Conservation (phyloP, 2,113 vertebrate genomes). For the Petrocephalus zakoni region DNA sequence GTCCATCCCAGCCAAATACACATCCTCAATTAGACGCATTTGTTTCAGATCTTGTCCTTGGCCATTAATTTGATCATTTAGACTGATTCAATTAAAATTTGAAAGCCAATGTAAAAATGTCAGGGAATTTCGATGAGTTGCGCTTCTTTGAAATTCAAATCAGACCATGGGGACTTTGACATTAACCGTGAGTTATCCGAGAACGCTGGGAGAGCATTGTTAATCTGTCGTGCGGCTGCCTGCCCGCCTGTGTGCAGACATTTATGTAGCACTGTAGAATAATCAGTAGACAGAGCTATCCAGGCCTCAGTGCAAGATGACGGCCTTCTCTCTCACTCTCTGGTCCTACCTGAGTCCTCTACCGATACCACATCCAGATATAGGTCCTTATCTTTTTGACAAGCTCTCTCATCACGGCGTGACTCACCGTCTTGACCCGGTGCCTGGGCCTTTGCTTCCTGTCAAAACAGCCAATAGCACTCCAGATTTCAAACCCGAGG, state of each 20-base stretch:
- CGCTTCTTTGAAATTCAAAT: neutral
- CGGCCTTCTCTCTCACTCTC: neutral
- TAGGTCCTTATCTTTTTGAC: neutral
- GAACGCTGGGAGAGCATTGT: neutral
- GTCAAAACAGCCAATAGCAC: neutral
- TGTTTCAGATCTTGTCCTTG: neutral
- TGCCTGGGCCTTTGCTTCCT: neutral
- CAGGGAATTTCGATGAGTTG: neutral
- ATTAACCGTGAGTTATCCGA: neutral
- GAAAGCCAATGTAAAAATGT: conserved; percentile 10
- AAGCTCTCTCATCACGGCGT: neutral
- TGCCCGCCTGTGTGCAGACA: neutral
- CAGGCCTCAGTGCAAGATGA: neutral
- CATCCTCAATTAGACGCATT: neutral
- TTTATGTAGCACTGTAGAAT: neutral
- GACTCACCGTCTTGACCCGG: neutral
- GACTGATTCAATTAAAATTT: neutral
- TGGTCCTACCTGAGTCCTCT: neutral
- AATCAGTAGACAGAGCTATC: neutral
- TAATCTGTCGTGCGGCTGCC: neutral
- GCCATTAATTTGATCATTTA: conserved; percentile 2
- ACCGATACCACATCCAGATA: neutral
- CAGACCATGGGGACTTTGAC: neutral
- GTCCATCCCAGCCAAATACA: neutral
- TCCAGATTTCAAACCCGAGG: neutral